Percentiles rank a stretch among this genome's conserved stretches.
These are phyloP conservation scores for Pycnomerus fuliginosus DNA, from an alignment of 2,888 invertebrate species.

Conservation along the genomic window DNA sequence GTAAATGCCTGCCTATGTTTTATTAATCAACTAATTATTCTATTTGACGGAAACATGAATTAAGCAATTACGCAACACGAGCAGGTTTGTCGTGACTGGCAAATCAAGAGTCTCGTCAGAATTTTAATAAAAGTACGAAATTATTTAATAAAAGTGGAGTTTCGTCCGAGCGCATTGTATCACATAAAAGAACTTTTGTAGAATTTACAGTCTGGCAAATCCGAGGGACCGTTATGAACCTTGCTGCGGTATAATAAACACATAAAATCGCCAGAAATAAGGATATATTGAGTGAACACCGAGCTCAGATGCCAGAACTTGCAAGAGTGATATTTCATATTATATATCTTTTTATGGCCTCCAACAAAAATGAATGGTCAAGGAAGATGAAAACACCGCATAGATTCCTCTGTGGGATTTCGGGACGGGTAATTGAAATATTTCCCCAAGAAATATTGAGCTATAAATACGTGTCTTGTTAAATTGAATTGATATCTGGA, in stretches of 20 bases:
- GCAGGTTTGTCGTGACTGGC: slow-evolving; percentile 6
- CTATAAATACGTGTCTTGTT: slow-evolving; percentile 48
- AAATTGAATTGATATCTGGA: slow-evolving; percentile 50
- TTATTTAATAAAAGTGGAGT: slow-evolving; percentile 21
- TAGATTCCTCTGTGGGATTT: slow-evolving; percentile 33
- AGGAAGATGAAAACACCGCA: slow-evolving; percentile 26
- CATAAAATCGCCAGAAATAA: slow-evolving; percentile 55
- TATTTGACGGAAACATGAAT: slow-evolving; percentile 7
- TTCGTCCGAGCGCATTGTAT: slow-evolving; percentile 25
- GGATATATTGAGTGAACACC: slow-evolving; percentile 55
- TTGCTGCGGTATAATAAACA: slow-evolving; percentile 54
- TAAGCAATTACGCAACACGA: slow-evolving; percentile 5
- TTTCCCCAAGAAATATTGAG: slow-evolving; percentile 47
- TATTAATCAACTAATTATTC: slow-evolving; percentile 10
- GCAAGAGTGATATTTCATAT: slow-evolving; percentile 53
- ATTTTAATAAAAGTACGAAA: slow-evolving; percentile 21
- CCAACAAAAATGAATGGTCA: slow-evolving; percentile 42
- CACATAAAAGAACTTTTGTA: slow-evolving; percentile 44
- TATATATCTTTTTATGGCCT: slow-evolving; percentile 50
- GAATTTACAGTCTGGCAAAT: slow-evolving; percentile 51
- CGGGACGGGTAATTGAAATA: slow-evolving; percentile 50
- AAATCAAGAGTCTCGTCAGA: slow-evolving; percentile 7
- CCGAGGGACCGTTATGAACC: slow-evolving; percentile 52
- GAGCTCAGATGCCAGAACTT: slow-evolving; percentile 45
- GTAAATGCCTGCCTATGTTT: too few relatives aligned